These are phyloP conservation scores for Leptobrachium ailaonicum DNA, from an alignment of 2,113 vertebrate species.

Conservation along the genomic window DNA sequence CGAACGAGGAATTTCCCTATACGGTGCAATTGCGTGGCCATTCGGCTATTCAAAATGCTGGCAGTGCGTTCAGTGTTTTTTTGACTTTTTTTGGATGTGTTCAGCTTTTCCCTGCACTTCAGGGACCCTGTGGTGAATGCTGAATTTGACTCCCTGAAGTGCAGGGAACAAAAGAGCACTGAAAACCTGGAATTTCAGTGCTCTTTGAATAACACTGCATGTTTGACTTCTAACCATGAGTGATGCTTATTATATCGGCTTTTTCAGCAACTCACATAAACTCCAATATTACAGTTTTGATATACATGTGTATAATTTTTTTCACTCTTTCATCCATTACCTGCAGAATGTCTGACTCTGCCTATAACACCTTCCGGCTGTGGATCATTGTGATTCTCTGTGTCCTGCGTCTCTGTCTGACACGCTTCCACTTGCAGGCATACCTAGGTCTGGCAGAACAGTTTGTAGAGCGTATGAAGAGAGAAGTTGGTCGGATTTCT, in stretches of 20 bases:
- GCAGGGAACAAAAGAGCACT: too few relatives aligned
- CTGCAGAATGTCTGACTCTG: constrained; percentile 74
- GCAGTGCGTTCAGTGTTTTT: neutral
- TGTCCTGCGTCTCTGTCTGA: constrained; percentile 72
- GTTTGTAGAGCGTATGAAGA: constrained; percentile 86
- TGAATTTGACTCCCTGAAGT: too few relatives aligned
- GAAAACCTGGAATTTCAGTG: too few relatives aligned
- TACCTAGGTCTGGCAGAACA: constrained; percentile 87
- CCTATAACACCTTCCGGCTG: constrained; percentile 80
- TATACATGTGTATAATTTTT: neutral
- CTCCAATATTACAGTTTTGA: neutral
- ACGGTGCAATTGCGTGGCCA: too few relatives aligned
- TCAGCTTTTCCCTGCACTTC: too few relatives aligned
- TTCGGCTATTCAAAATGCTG: too few relatives aligned
- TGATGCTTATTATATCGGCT: too few relatives aligned
- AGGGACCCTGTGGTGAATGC: too few relatives aligned
- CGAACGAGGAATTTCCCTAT: too few relatives aligned
- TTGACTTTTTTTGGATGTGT: neutral
- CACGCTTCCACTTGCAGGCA: constrained; percentile 87
- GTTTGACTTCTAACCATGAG: neutral
- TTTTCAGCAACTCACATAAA: too few relatives aligned
- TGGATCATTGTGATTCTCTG: constrained; percentile 81
- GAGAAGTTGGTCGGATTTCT: constrained; percentile 83
- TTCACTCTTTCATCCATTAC: constrained; percentile 4
- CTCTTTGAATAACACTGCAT: too few relatives aligned